Conservation (phyloP, 2,888 invertebrate genomes). For the Melipona bicolor region DNA sequence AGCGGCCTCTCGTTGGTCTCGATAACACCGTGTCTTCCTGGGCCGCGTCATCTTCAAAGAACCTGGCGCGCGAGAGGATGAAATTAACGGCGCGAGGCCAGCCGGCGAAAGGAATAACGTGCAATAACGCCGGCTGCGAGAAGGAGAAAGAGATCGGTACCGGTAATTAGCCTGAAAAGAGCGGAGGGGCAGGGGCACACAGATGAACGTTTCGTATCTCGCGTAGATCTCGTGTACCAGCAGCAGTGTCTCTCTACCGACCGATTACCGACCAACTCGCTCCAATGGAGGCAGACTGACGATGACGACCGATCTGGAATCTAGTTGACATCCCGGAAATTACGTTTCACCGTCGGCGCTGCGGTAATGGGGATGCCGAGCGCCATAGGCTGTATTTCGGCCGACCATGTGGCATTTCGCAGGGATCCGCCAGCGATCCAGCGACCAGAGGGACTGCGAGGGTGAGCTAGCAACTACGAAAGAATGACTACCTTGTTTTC, state of each 20-base stretch:
- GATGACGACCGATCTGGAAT: conserved; percentile 68
- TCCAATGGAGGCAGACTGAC: conserved; percentile 53
- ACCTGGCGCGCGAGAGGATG: conserved; percentile 45
- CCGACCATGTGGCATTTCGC: conserved; percentile 57
- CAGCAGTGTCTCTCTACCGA: background rate
- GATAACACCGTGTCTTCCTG: conserved; percentile 78
- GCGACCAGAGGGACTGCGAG: background rate
- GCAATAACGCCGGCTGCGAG: background rate
- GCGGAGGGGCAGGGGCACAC: background rate
- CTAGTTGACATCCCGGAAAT: conserved; percentile 81
- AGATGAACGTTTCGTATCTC: conserved; percentile 38
- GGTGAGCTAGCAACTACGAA: conserved; percentile 23
- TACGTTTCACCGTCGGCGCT: conserved; percentile 81
- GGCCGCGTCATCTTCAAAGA: conserved; percentile 75
- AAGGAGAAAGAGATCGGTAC: too few relatives aligned
- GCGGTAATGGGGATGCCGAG: conserved; percentile 75
- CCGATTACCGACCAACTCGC: conserved; percentile 48
- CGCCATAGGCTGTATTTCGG: conserved; percentile 68
- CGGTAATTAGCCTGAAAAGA: background rate
- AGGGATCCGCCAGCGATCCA: conserved; percentile 37
- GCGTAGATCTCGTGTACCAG: conserved; percentile 17
- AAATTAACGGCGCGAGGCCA: conserved; percentile 19
- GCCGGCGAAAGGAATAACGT: background rate
- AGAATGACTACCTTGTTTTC: conserved; percentile 69
- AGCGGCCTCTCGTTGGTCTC: conserved; percentile 75